A percentile compares a stretch with the other conserved stretches of the same genome.
phyloP scores from a whole-genome alignment of 2,113 vertebrate genomes.

The Notiomystis cincta region DNA sequence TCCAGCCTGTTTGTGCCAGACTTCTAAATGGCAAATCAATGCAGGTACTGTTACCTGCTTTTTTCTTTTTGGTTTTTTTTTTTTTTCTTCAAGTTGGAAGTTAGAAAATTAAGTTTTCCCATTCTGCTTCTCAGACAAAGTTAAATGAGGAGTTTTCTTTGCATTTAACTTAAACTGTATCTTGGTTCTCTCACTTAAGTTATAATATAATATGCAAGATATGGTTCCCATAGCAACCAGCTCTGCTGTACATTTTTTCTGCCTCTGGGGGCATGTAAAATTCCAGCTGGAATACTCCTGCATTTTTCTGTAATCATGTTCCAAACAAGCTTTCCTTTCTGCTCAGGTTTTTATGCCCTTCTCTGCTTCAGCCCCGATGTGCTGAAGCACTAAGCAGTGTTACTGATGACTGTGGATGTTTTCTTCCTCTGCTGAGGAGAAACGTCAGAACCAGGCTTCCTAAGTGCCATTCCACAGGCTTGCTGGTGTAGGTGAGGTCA shows the following conservation, averaged over 20 bases:
- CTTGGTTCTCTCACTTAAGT: not conserved
- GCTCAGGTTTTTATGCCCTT: not conserved
- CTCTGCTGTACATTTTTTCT: not conserved
- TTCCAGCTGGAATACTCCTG: not conserved
- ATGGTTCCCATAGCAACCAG: not conserved
- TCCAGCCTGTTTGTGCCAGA: not conserved
- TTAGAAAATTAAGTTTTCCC: not conserved
- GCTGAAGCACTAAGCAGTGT: not conserved
- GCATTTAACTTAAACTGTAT: not conserved
- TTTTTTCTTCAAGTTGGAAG: not conserved
- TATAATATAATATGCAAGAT: not conserved
- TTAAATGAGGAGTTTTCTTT: not conserved
- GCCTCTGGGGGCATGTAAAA: not conserved
- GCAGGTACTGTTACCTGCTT: not conserved
- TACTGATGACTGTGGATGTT: not conserved
- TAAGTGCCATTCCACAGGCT: not conserved
- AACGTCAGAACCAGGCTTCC: not conserved
- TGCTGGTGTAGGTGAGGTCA: not conserved
- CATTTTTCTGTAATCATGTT: not conserved
- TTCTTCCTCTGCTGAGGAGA: not conserved
- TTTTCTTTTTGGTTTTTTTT: too few species aligned
- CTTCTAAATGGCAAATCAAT: not conserved
- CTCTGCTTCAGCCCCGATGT: accelerated
- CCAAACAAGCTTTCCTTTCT: not conserved
- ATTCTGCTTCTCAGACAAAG: not conserved